Base-by-base conservation (phyloP, 1,140 invertebrate genomes). In the Lucilia sericata region DNA sequence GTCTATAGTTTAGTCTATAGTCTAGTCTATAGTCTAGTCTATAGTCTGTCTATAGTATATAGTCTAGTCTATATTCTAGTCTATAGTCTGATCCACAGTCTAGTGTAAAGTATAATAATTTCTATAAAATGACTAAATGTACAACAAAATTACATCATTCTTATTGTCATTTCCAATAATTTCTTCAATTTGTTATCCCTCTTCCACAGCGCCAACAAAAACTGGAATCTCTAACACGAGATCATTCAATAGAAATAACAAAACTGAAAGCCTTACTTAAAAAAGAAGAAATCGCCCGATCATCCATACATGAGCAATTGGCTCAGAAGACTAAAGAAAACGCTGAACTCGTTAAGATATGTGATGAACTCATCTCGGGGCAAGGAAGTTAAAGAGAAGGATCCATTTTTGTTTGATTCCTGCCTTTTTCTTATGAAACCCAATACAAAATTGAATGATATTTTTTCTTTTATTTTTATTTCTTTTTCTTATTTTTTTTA, bases 231-330 rank as follows among this genome's bases (percentile, higher is more conserved):
- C 91, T 95, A 19, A 93, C 93, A 86, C 94, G 93, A 86, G 90
- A 92, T 55, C 94, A 94, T 87, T 92, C 94, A 87, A 92, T 93
- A 65, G 95, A 96, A 88, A 93, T 95, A 83, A 93, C 95, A 49
- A 94, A 95, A 89, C 89, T 96, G 83, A 94, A 94, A 91, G 95
- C 95, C 36, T 94, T 95, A 91, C 91, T 95, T 21, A 96, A 95
- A 88, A 96, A 96, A 90, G 93, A 95, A 87, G 95, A 96, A 88
- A 93, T 96, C 76, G 94, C 94, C 86, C 92, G 94, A 2, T 93
- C 92, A 60, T 94, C 94, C 30, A 89, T 95, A 80, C 93, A 95
- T 87, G 94, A 94, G 86, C 93, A 93, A 25, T 87, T 96, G 74
- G 92, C 94, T 75, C 94, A 95, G 86, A 96, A 96, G 91, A 92